These are phyloP conservation scores for Diprion similis DNA, from an alignment of 1,140 invertebrate genomes.

Conservation along the genomic window DNA sequence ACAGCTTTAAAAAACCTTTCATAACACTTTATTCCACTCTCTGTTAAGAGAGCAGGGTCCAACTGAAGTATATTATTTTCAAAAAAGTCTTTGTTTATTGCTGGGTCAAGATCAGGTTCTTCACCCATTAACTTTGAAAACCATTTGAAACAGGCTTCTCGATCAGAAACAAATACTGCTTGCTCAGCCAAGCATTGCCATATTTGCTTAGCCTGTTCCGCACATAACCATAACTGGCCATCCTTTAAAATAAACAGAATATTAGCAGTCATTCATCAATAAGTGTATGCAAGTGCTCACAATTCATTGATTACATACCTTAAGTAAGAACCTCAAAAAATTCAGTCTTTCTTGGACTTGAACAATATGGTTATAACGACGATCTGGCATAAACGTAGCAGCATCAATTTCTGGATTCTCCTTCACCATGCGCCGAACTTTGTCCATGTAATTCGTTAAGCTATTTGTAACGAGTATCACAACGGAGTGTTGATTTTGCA, in stretches of 20 bases:
- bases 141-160: conserved; percentile 98
- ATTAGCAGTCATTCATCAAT: conserved; percentile 27
- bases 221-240: conserved; percentile 94
- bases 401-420: conserved; percentile 82
- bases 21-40: conserved; percentile 95
- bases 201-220: conserved; percentile 95
- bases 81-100: conserved; percentile 97
- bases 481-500: conserved; percentile 91
- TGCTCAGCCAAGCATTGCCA: conserved; percentile 96
- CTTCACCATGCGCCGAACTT: conserved; percentile 75
- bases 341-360: conserved; percentile 95
- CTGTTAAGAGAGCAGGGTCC: conserved; percentile 89
- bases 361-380: conserved; percentile 88
- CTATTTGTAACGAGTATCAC: conserved; percentile 95
- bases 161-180: conserved; percentile 89
- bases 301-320: conserved; percentile 56
- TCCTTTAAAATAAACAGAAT: conserved; percentile 61
- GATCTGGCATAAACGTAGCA: conserved; percentile 83
- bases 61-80: conserved; percentile 93
- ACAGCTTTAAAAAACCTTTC: conserved; percentile 97
- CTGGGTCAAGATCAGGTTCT: conserved; percentile 95
- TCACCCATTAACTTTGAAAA: conserved; percentile 99
- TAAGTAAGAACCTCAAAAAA: conserved; percentile 90
- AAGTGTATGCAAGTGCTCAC: conserved; percentile 9
- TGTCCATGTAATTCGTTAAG: conserved; percentile 91